A percentile compares a stretch with the other conserved stretches of the same genome.
Evolutionary conservation across 2,797 vertebrate genomes (phyloP).

Genomic region (Echiichthys vipera): DNA sequence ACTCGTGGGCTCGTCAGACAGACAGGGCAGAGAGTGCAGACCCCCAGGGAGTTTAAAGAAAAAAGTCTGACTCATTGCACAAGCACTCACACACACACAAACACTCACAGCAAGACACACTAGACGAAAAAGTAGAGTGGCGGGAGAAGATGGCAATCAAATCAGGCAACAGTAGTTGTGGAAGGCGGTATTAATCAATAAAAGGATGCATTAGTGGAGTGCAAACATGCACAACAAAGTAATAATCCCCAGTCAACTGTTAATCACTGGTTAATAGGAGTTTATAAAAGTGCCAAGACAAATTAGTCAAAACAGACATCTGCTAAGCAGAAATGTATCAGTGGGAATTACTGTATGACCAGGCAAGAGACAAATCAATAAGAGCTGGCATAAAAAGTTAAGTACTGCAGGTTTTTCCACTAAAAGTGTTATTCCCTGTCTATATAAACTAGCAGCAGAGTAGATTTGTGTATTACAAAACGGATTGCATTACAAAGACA

Average conservation of each 20-base stretch:
- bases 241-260: slow-evolving; percentile 7
- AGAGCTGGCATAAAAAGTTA: not conserved
- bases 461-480: not conserved
- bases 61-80: slow-evolving; percentile 53
- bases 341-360: not conserved
- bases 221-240: not conserved
- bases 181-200: slow-evolving; percentile 39
- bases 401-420: slow-evolving; percentile 6
- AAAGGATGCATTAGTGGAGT: slow-evolving; percentile 19
- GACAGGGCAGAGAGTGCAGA: slow-evolving; percentile 36
- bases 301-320: slow-evolving; percentile 12
- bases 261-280: slow-evolving; percentile 30
- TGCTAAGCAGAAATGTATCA: not conserved
- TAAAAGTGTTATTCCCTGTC: not conserved
- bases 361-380: slow-evolving; percentile 17
- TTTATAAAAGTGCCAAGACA: slow-evolving; percentile 6
- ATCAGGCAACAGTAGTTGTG: not conserved
- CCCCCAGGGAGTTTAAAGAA: slow-evolving; percentile 41
- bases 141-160: slow-evolving; percentile 20
- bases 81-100: not conserved
- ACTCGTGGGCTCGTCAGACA: slow-evolving; percentile 47
- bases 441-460: not conserved
- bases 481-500: slow-evolving; percentile 11
- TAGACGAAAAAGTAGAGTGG: slow-evolving; percentile 7
- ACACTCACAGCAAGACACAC: slow-evolving; percentile 9